Conservation (phyloP, 2,888 invertebrate genomes). For the Tetanocera ferruginea region DNA sequence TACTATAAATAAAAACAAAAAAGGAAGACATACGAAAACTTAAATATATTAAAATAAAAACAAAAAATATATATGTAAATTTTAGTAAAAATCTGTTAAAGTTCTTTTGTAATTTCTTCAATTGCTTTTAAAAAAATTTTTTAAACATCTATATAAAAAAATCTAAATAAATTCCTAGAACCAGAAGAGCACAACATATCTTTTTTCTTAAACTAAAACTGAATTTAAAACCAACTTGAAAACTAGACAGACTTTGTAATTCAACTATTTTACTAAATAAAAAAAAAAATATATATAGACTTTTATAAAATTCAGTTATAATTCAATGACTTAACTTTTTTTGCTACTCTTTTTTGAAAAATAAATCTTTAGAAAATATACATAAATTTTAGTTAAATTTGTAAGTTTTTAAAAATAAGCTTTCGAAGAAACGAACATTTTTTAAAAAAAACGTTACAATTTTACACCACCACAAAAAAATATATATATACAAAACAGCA, state of each 20-base stretch:
- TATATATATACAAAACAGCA: not conserved
- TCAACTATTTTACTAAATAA: not conserved
- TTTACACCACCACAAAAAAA: not conserved
- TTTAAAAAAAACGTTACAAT: not conserved
- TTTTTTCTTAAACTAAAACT: constrained; percentile 1
- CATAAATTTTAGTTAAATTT: not conserved
- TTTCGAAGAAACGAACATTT: not conserved
- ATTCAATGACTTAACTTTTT: not conserved
- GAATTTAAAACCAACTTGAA: constrained; percentile 3
- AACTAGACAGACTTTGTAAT: not conserved
- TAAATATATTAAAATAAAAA: not conserved
- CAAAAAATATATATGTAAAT: not conserved
- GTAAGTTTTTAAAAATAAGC: not conserved
- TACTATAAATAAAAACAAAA: not conserved
- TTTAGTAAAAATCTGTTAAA: not conserved
- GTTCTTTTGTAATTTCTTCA: not conserved
- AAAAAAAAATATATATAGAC: not conserved
- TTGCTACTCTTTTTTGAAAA: not conserved
- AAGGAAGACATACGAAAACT: not conserved
- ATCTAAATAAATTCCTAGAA: not conserved
- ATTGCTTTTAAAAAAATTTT: not conserved
- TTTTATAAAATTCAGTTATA: not conserved
- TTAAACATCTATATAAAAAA: not conserved
- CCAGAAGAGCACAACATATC: constrained; percentile 17
- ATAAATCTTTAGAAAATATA: not conserved